Evolutionary conservation across 2,113 vertebrate genomes (phyloP).

Genomic region (Phalacrocorax pelagicus): DNA sequence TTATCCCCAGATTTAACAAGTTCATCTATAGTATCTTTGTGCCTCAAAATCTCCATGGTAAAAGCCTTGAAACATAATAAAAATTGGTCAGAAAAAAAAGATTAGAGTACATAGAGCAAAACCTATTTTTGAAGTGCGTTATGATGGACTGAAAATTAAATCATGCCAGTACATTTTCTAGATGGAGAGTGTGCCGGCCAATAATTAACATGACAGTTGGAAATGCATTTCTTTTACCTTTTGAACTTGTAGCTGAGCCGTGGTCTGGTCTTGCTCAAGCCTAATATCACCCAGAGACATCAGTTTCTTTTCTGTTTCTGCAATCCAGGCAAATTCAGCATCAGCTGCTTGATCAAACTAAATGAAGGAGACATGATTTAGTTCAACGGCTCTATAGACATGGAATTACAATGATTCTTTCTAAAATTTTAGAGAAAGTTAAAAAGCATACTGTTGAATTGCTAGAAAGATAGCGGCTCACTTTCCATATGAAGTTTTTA

Average conservation of each 20-base stretch:
- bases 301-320: slow-evolving; percentile 87
- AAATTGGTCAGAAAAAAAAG: neutral
- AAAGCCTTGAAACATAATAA: slow-evolving; percentile 82
- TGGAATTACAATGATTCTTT: neutral
- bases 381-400: neutral
- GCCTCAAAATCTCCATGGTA: slow-evolving; percentile 96
- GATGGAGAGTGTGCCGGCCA: neutral
- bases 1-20: slow-evolving; percentile 88
- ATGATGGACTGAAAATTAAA: slow-evolving; percentile 43
- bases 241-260: slow-evolving; percentile 92
- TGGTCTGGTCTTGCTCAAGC: slow-evolving; percentile 93
- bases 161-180: slow-evolving; percentile 15
- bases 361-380: slow-evolving; percentile 60
- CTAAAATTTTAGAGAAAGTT: neutral
- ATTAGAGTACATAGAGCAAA: neutral
- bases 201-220: slow-evolving; percentile 51
- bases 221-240: slow-evolving; percentile 84
- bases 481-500: neutral
- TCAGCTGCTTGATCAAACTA: slow-evolving; percentile 95
- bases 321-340: slow-evolving; percentile 89
- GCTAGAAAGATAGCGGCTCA: neutral
- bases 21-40: slow-evolving; percentile 93
- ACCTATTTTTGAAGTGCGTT: neutral
- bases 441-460: neutral
- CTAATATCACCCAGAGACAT: slow-evolving; percentile 87